phyloP scores from a whole-genome alignment of 1,140 invertebrate genomes.

The Colletes gigas region DNA sequence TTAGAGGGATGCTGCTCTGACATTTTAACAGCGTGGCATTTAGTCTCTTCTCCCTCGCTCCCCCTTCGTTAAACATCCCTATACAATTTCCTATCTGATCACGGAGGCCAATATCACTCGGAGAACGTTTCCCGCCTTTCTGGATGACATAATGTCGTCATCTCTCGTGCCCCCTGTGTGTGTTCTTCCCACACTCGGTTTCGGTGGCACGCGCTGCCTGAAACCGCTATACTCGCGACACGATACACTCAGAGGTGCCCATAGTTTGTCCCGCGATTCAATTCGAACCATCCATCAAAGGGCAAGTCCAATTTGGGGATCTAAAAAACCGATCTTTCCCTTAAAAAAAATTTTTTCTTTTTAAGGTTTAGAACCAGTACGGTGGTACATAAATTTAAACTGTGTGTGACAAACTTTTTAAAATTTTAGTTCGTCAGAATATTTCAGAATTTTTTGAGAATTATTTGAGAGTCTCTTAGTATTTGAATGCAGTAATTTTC shows the following conservation, averaged over 20 bases:
- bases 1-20: slow-evolving; percentile 76
- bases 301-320: too few relatives aligned
- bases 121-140: slow-evolving; percentile 72
- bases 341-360: too few relatives aligned
- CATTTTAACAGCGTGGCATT: slow-evolving; percentile 75
- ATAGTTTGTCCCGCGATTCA: too few relatives aligned
- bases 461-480: too few relatives aligned
- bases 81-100: slow-evolving; percentile 78
- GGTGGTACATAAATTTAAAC: too few relatives aligned
- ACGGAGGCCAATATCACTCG: slow-evolving; percentile 68
- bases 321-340: too few relatives aligned
- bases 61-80: slow-evolving; percentile 68
- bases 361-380: too few relatives aligned
- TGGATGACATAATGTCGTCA: slow-evolving; percentile 70
- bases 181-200: slow-evolving; percentile 71
- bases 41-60: slow-evolving; percentile 54
- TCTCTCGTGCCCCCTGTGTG: slow-evolving; percentile 48
- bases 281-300: too few relatives aligned
- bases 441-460: too few relatives aligned
- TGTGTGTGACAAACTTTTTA: too few relatives aligned
- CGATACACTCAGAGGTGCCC: slow-evolving; percentile 18
- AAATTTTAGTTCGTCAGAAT: too few relatives aligned
- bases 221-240: slow-evolving; percentile 19
- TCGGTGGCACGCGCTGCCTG: slow-evolving; percentile 52
- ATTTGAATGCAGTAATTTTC: too few relatives aligned